These are phyloP conservation scores for Thunnus thynnus DNA, from an alignment of 2,113 vertebrate genomes.

Conservation along the genomic window DNA sequence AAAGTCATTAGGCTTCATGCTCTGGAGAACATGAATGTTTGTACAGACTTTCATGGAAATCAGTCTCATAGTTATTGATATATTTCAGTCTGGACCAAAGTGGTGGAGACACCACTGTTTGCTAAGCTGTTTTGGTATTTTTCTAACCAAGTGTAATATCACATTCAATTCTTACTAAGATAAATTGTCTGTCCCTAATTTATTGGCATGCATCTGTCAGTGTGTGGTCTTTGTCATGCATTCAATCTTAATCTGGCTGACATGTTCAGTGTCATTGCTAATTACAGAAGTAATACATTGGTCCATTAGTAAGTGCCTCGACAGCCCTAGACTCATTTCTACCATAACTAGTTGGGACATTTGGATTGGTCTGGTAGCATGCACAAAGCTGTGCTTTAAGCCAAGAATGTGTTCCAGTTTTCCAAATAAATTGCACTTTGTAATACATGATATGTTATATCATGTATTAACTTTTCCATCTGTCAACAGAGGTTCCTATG, in stretches of 20 bases:
- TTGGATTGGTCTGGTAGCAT: conserved; percentile 46
- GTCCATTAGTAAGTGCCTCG: conserved; percentile 67
- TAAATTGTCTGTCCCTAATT: conserved; percentile 43
- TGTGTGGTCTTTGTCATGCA: conserved; percentile 70
- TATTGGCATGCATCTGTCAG: conserved; percentile 64
- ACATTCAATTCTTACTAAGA: conserved; percentile 20
- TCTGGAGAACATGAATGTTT: too few species aligned
- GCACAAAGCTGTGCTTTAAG: not conserved
- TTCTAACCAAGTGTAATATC: not conserved
- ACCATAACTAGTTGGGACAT: conserved; percentile 68
- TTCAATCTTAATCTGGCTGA: conserved; percentile 78
- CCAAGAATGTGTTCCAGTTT: conserved; percentile 2
- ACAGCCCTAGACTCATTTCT: conserved; percentile 66
- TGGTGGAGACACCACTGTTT: too few species aligned
- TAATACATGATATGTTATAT: too few species aligned
- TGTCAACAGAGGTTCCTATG: too few species aligned
- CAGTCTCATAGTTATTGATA: too few species aligned
- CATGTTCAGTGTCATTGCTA: conserved; percentile 75
- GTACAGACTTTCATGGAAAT: too few species aligned
- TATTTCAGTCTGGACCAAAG: too few species aligned
- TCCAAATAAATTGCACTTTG: not conserved
- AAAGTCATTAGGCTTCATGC: too few species aligned
- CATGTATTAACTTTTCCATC: not conserved
- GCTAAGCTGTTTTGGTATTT: not conserved
- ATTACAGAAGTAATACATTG: conserved; percentile 76